Conservation (phyloP, 1,140 invertebrate genomes). For the Pararge aegeria region DNA sequence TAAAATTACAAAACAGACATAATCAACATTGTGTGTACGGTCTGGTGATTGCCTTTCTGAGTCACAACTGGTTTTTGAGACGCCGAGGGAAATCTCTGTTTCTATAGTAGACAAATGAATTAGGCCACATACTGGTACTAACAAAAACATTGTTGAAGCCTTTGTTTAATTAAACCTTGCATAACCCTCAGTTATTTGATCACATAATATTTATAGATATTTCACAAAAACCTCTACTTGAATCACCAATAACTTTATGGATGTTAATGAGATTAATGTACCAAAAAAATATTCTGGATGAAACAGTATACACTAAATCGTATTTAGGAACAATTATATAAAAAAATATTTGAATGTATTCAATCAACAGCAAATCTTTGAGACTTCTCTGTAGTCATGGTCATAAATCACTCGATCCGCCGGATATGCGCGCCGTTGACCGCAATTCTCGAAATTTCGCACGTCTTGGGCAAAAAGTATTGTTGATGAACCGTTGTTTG, state of each 20-base stretch:
- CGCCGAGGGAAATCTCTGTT: constrained; percentile 7
- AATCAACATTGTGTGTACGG: neutral
- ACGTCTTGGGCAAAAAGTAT: constrained; percentile 20
- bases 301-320: too few relatives aligned
- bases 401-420: constrained; percentile 34
- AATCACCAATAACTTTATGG: too few relatives aligned
- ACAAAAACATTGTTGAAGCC: neutral
- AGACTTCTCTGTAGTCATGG: neutral
- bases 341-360: neutral
- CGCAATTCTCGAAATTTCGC: constrained; percentile 36
- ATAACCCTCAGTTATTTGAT: neutral
- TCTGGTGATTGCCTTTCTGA: constrained; percentile 9
- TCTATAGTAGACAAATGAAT: constrained; percentile 13
- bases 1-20: neutral
- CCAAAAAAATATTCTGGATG: too few relatives aligned
- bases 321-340: neutral
- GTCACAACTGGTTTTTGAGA: constrained; percentile 9
- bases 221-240: neutral
- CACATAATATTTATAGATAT: neutral
- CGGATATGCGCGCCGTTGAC: constrained; percentile 40
- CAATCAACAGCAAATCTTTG: neutral
- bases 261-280: neutral
- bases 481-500: constrained; percentile 13
- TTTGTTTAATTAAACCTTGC: constrained; percentile 1
- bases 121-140: neutral